Conservation (phyloP, 2,888 invertebrate genomes). For the Phortica magna region DNA sequence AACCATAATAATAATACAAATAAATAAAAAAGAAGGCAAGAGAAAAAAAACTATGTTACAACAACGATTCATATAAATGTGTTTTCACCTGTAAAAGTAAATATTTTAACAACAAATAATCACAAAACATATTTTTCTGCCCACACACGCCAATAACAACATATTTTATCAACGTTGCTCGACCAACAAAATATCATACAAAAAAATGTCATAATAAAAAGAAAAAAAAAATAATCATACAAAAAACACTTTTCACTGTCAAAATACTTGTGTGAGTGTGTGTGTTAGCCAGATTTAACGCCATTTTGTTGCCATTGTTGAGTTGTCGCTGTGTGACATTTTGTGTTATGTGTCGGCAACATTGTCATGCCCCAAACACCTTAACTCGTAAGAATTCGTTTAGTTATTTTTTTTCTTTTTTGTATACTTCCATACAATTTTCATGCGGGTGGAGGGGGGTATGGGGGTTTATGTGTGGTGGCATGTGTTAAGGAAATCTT, state of each 20-base stretch:
- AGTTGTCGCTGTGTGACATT: slow-evolving; percentile 39
- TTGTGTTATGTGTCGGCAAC: slow-evolving; percentile 52
- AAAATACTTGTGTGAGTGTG: slow-evolving; percentile 42
- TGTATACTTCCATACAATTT: background rate
- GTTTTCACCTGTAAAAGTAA: slow-evolving; percentile 33
- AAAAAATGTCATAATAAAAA: slow-evolving; percentile 20
- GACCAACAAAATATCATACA: background rate
- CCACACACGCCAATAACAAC: background rate
- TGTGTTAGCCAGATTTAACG: slow-evolving; percentile 52
- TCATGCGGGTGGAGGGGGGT: background rate
- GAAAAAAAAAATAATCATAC: slow-evolving; percentile 41
- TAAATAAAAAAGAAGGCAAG: background rate
- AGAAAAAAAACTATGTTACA: background rate
- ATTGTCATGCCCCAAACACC: slow-evolving; percentile 60
- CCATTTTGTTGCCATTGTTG: slow-evolving; percentile 47
- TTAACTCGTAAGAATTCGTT: slow-evolving; percentile 41
- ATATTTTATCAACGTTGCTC: background rate
- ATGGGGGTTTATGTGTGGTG: slow-evolving; percentile 18
- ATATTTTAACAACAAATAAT: slow-evolving; percentile 33
- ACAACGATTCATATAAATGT: slow-evolving; percentile 20
- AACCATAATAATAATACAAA: background rate
- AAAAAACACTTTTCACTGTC: slow-evolving; percentile 62
- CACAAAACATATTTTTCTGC: slow-evolving; percentile 30
- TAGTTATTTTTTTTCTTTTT: background rate
- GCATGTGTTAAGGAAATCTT: slow-evolving; percentile 51